These are phyloP conservation scores for Microcebus jonahi DNA, from an alignment of 2,113 vertebrate species.

Conservation along the genomic window DNA sequence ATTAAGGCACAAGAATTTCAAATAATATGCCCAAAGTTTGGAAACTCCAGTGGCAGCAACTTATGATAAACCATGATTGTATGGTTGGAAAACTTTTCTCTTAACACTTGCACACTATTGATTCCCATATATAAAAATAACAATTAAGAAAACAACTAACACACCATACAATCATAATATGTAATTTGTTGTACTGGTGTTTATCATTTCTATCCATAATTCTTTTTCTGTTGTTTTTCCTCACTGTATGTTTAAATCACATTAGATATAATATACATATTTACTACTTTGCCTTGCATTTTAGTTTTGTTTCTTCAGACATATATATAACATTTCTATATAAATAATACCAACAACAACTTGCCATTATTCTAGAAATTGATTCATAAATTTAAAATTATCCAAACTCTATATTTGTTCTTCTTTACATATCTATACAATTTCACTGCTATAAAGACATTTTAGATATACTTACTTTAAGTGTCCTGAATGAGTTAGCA, in stretches of 20 bases:
- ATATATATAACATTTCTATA: not conserved
- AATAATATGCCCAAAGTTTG: too few species aligned
- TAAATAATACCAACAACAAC: not conserved
- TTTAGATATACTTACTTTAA: not conserved
- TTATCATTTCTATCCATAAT: not conserved
- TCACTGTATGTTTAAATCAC: not conserved
- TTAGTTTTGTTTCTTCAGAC: not conserved
- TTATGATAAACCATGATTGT: too few species aligned
- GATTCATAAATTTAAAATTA: not conserved
- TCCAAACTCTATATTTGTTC: not conserved
- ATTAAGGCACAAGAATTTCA: too few species aligned
- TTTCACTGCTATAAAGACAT: not conserved
- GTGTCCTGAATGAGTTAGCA: not conserved
- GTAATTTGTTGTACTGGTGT: not conserved
- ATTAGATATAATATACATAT: not conserved
- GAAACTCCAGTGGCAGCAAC: too few species aligned
- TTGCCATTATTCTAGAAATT: not conserved
- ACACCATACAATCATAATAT: not conserved
- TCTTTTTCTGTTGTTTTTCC: not conserved
- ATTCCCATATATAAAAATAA: not conserved
- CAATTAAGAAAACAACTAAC: not conserved
- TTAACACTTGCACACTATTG: not conserved
- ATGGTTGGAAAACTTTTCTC: not conserved
- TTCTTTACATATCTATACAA: not conserved
- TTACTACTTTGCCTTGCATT: not conserved